Conservation (phyloP, 2,113 vertebrate species). For the Tenebrosternarchus preto region DNA sequence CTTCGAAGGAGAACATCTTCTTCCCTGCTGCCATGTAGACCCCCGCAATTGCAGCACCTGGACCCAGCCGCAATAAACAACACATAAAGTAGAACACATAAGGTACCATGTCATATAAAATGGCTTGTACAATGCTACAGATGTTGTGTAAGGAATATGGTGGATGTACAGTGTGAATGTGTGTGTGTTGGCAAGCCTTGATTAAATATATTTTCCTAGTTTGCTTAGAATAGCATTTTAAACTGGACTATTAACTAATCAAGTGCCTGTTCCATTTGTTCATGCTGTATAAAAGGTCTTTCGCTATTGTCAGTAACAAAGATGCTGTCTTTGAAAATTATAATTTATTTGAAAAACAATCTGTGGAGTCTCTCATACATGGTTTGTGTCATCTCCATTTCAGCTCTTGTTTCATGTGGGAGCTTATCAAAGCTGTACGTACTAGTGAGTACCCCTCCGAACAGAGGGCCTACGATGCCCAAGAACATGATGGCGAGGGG, state of each 20-base stretch:
- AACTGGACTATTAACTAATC: background rate
- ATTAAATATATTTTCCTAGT: background rate
- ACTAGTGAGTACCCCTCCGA: constrained; percentile 94
- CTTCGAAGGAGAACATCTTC: constrained; percentile 90
- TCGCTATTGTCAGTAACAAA: background rate
- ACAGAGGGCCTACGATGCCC: constrained; percentile 91
- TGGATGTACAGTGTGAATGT: no score
- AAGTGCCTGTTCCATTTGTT: no score
- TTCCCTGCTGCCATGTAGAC: constrained; percentile 96
- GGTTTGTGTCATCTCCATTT: no score
- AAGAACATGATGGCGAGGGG: constrained; percentile 91
- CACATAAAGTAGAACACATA: background rate
- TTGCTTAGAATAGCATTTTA: background rate
- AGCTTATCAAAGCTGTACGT: constrained; percentile 61
- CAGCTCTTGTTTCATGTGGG: no score
- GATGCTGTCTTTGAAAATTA: background rate
- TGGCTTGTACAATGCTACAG: background rate
- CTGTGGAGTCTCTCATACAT: no score
- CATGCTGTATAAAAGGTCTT: no score
- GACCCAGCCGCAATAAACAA: background rate
- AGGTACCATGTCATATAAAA: background rate
- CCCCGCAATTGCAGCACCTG: constrained; percentile 94
- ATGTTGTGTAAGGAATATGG: background rate
- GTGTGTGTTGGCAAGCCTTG: background rate
- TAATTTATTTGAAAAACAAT: no score